These are phyloP conservation scores for Zele albiditarsus DNA, from an alignment of 2,888 invertebrate species.

Conservation along the genomic window DNA sequence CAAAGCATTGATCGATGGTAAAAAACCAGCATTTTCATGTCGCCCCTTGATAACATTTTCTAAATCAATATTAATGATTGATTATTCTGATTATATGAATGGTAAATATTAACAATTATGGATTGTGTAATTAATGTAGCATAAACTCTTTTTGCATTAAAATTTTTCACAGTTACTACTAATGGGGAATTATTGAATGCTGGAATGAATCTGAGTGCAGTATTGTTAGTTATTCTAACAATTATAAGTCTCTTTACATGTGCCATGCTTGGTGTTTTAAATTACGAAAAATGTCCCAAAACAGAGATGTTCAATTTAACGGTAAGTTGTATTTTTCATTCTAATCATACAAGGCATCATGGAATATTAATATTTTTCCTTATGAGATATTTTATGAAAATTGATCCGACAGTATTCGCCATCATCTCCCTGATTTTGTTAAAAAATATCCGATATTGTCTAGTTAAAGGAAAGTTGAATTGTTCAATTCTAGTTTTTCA, in stretches of 20 bases:
- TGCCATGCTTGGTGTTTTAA: conserved; percentile 49
- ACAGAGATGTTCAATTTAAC: conserved; percentile 51
- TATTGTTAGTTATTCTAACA: conserved; percentile 46
- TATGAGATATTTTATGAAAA: not conserved
- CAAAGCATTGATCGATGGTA: conserved; percentile 48
- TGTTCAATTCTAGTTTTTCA: too few relatives aligned
- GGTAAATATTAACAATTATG: not conserved
- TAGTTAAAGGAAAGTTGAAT: too few relatives aligned
- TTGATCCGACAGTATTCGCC: too few relatives aligned
- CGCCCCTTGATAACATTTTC: not conserved
- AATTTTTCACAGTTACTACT: conserved; percentile 42
- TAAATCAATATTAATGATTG: not conserved
- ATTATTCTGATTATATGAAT: not conserved
- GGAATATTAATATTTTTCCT: too few relatives aligned
- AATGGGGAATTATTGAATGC: conserved; percentile 48
- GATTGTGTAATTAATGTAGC: too few relatives aligned
- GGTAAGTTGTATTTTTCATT: conserved; percentile 26
- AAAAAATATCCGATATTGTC: too few relatives aligned
- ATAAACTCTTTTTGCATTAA: not conserved
- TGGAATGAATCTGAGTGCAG: conserved; percentile 49
- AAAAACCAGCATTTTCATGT: conserved; percentile 52
- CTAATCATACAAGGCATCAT: not conserved
- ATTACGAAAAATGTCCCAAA: conserved; percentile 51
- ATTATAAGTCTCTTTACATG: conserved; percentile 43
- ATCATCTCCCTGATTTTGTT: too few relatives aligned